Evolutionary conservation across 2,888 invertebrate genomes (phyloP).

Genomic region (Cerastis leucographa): DNA sequence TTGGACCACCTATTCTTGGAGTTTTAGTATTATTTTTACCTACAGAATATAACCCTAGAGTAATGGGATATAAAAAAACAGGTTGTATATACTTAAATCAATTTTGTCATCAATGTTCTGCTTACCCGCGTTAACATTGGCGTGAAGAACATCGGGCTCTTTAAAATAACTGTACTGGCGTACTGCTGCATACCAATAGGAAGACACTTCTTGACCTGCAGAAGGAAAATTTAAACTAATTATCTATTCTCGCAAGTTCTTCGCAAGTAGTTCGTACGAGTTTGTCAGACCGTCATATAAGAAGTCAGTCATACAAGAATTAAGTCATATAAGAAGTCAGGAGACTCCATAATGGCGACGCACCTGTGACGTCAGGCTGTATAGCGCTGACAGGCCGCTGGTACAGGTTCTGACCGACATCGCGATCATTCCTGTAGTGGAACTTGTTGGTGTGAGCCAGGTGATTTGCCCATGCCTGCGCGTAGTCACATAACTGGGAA

Average conservation of each 20-base stretch:
- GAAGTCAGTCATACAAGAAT: neutral
- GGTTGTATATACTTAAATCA: too few species aligned
- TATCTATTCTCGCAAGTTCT: neutral
- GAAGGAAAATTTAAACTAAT: conserved; percentile 46
- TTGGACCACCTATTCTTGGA: too few species aligned
- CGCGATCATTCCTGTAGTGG: conserved; percentile 94
- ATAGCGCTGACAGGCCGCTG: conserved; percentile 93
- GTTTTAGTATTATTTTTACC: too few species aligned
- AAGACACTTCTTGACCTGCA: conserved; percentile 94
- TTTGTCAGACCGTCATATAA: too few species aligned
- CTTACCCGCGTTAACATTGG: conserved; percentile 94
- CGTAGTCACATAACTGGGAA: conserved; percentile 93
- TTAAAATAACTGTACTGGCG: conserved; percentile 94
- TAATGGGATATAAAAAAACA: too few species aligned
- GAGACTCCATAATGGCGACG: neutral
- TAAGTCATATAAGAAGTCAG: neutral
- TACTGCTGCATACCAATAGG: conserved; percentile 95
- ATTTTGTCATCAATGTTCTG: neutral
- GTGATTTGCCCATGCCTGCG: conserved; percentile 97
- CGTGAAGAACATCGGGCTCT: conserved; percentile 93
- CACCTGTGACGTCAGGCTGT: conserved; percentile 93
- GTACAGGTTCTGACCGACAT: conserved; percentile 95
- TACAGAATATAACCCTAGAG: too few species aligned
- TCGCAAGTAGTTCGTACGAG: too few species aligned
- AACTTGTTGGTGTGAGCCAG: conserved; percentile 95